phyloP scores from a whole-genome alignment of 1,140 invertebrate genomes.

The Maconellicoccus hirsutus region DNA sequence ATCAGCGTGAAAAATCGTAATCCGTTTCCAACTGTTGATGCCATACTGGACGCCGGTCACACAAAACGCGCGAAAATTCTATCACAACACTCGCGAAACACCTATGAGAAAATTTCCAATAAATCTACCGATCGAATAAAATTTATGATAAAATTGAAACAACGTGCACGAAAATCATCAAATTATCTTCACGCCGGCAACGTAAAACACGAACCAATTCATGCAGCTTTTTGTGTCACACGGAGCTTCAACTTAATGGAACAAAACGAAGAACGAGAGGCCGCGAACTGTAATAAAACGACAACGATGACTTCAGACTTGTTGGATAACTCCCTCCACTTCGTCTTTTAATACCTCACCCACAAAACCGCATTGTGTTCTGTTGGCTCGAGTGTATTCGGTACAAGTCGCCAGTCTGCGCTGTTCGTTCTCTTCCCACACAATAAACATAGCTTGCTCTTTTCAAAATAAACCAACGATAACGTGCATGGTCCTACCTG shows the following conservation, averaged over 20 bases:
- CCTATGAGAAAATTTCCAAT: neutral
- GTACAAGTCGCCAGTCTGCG: neutral
- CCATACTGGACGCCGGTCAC: neutral
- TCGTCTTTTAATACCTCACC: neutral
- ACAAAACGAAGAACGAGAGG: slow-evolving; percentile 2
- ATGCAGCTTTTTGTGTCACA: neutral
- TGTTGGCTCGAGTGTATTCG: neutral
- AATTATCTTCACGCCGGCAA: neutral
- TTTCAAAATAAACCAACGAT: no score
- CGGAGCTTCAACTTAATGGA: neutral
- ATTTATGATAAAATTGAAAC: neutral
- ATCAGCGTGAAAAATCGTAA: no score
- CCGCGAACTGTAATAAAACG: slow-evolving; percentile 2
- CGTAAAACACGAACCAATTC: neutral
- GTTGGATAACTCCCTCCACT: neutral
- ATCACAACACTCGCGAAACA: no score
- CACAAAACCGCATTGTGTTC: neutral
- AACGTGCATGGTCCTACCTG: neutral
- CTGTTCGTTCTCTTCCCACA: neutral
- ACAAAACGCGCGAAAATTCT: neutral
- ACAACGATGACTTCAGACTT: slow-evolving; percentile 3
- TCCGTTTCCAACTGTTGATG: no score
- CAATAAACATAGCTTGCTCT: neutral
- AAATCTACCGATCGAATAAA: neutral
- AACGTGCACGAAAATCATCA: neutral